These are phyloP conservation scores for Mylabris sibirica DNA, from an alignment of 2,888 invertebrate species.

Conservation along the genomic window DNA sequence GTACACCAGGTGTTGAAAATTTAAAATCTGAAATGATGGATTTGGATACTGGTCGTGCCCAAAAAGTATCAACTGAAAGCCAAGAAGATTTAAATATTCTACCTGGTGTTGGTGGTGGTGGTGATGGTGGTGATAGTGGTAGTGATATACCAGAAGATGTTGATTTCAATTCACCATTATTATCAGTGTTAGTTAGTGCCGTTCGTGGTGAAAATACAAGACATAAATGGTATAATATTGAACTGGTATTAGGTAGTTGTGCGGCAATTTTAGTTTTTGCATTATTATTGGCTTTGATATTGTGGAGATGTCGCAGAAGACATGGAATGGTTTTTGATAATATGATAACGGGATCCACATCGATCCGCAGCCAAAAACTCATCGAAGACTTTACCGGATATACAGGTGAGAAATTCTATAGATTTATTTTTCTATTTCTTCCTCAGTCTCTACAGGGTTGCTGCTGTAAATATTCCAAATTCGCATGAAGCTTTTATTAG, in stretches of 20 bases:
- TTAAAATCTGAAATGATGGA: conserved; percentile 73
- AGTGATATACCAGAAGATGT: conserved; percentile 50
- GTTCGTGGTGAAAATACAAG: conserved; percentile 68
- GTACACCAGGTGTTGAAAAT: conserved; percentile 69
- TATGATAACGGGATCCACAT: conserved; percentile 69
- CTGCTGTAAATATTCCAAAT: too few species aligned
- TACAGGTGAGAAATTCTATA: conserved; percentile 41
- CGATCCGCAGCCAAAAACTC: conserved; percentile 68
- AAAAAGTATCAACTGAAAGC: conserved; percentile 71
- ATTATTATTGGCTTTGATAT: conserved; percentile 64
- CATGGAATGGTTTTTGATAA: conserved; percentile 64
- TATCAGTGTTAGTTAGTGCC: conserved; percentile 71
- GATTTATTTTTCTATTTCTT: conserved; percentile 21
- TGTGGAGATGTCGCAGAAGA: conserved; percentile 68
- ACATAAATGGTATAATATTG: conserved; percentile 65
- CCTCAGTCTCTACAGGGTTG: too few species aligned
- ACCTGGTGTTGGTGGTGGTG: conserved; percentile 53
- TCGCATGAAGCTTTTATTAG: too few species aligned
- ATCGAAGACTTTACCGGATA: conserved; percentile 66
- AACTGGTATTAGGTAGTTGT: conserved; percentile 68
- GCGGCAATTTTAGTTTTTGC: conserved; percentile 64
- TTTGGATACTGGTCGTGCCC: conserved; percentile 70
- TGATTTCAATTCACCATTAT: conserved; percentile 64
- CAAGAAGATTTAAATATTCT: conserved; percentile 68
- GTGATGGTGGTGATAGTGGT: conserved; percentile 29